phyloP scores from a whole-genome alignment of 2,797 vertebrate species.

The Coccyzus lansbergi region DNA sequence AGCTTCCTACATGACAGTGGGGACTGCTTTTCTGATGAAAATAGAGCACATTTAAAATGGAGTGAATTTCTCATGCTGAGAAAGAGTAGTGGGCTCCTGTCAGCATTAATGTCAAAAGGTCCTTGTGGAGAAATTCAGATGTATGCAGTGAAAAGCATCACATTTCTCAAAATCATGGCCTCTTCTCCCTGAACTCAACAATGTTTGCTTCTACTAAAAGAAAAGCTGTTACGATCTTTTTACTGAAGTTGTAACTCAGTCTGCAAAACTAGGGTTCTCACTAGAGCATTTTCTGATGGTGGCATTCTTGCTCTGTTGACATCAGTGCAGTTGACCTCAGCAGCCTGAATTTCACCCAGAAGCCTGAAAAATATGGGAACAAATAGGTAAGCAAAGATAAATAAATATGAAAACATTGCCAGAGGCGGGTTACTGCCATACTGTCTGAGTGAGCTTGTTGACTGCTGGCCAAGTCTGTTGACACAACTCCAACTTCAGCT shows the following conservation, averaged over 20 bases:
- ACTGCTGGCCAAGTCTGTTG: not conserved
- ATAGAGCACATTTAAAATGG: not conserved
- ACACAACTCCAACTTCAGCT: not conserved
- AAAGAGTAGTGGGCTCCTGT: not conserved
- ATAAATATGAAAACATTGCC: not conserved
- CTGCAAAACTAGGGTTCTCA: not conserved
- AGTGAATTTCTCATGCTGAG: not conserved
- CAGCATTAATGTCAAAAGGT: not conserved
- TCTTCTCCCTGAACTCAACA: not conserved
- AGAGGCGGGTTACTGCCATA: not conserved
- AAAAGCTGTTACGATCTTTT: not conserved
- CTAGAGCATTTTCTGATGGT: not conserved
- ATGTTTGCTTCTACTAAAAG: not conserved
- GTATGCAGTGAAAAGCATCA: not conserved
- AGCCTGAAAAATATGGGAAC: not conserved
- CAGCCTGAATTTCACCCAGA: not conserved
- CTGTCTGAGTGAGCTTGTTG: not conserved
- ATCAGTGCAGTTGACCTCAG: not conserved
- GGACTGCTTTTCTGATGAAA: constrained; percentile 8
- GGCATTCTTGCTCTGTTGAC: not conserved
- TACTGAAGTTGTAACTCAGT: not conserved
- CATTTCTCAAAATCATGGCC: not conserved
- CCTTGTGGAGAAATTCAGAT: not conserved
- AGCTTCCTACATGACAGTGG: not conserved
- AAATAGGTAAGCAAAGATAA: not conserved